These are phyloP conservation scores for Clistopyga incitator DNA, from an alignment of 2,888 invertebrate species.

Conservation along the genomic window DNA sequence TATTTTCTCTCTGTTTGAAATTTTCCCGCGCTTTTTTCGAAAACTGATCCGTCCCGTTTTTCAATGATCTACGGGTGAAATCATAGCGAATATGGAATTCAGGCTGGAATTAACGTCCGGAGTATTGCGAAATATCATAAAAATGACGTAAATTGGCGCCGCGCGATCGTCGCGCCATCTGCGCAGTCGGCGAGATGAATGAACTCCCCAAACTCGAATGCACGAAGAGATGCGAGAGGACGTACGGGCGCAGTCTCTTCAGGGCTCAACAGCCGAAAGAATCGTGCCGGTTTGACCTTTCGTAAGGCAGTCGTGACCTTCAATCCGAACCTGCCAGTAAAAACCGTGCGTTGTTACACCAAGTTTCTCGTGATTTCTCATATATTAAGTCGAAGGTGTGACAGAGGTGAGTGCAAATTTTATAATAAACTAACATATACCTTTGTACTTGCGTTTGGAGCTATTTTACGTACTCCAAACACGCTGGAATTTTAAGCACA, in stretches of 20 bases:
- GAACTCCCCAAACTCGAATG: conserved; percentile 53
- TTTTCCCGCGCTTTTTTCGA: neutral
- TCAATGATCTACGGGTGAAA: neutral
- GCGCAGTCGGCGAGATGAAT: conserved; percentile 40
- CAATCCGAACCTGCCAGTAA: conserved; percentile 70
- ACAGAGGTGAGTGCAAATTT: conserved; percentile 51
- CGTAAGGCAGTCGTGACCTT: conserved; percentile 77
- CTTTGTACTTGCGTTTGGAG: neutral
- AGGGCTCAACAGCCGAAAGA: conserved; percentile 57
- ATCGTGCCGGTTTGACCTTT: conserved; percentile 76
- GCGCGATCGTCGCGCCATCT: conserved; percentile 52
- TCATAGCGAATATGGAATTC: neutral
- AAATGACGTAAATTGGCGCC: conserved; percentile 14
- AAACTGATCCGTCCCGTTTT: neutral
- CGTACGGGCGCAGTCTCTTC: conserved; percentile 56
- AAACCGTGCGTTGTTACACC: conserved; percentile 39
- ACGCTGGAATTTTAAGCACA: neutral
- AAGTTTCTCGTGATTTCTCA: conserved; percentile 21
- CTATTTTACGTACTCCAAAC: neutral
- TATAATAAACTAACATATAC: conserved; percentile 13
- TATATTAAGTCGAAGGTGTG: conserved; percentile 38
- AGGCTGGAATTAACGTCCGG: neutral
- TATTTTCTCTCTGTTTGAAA: neutral
- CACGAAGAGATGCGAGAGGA: conserved; percentile 26
- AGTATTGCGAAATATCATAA: neutral